These are phyloP conservation scores for Nasonia giraulti DNA, from an alignment of 1,140 invertebrate genomes.

Conservation along the genomic window DNA sequence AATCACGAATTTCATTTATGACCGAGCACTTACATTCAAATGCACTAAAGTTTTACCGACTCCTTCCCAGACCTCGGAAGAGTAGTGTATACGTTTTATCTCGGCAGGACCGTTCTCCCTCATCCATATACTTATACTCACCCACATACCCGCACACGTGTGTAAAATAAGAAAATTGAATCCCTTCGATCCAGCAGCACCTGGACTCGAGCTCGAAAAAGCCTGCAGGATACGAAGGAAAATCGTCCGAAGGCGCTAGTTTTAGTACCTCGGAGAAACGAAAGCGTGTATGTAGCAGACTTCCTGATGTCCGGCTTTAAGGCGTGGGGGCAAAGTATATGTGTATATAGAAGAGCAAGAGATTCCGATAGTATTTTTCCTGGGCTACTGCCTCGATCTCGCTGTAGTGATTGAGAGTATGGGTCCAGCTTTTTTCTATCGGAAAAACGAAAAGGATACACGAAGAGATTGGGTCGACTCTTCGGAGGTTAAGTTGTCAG, in stretches of 20 bases:
- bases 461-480: neutral
- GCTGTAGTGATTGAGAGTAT: neutral
- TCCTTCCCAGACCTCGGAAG: neutral
- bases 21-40: neutral
- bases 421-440: neutral
- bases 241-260: neutral
- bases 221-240: neutral
- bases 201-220: neutral
- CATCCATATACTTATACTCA: neutral
- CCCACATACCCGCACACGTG: neutral
- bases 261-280: neutral
- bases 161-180: slow-evolving; percentile 17
- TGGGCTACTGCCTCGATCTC: neutral
- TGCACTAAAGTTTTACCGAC: no score
- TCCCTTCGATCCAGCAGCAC: neutral
- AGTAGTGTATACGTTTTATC: neutral
- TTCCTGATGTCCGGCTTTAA: neutral
- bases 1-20: neutral
- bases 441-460: neutral
- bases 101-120: neutral
- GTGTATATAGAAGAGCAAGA: neutral
- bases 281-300: neutral
- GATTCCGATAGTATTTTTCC: slow-evolving; percentile 12
- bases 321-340: neutral
- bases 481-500: neutral